Evolutionary conservation across 2,113 vertebrate species (phyloP).

Genomic region (Paralichthys olivaceus): DNA sequence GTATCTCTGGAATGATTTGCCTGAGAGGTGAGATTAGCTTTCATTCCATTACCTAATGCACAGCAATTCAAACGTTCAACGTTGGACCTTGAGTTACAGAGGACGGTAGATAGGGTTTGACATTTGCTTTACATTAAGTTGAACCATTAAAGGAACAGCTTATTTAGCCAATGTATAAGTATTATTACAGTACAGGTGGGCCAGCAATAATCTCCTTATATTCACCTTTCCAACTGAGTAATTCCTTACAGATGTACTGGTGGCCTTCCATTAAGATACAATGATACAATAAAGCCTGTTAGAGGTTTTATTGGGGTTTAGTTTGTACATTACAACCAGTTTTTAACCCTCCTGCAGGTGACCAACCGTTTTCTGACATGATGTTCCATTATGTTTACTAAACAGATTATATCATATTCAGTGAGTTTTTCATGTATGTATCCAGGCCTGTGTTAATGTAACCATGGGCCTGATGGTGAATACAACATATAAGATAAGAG

Average conservation of each 20-base stretch:
- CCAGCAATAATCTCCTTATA: constrained; percentile 1
- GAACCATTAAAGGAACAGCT: constrained; percentile 35
- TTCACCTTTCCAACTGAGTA: constrained; percentile 39
- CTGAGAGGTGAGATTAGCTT: constrained; percentile 60
- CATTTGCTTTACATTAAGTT: constrained; percentile 54
- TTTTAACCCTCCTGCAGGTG: constrained; percentile 7
- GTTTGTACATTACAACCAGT: constrained; percentile 1
- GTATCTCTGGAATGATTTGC: constrained; percentile 45
- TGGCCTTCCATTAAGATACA: constrained; percentile 14
- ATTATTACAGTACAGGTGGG: constrained; percentile 1
- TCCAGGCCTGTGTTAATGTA: neutral
- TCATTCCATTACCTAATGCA: constrained; percentile 56
- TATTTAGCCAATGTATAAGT: constrained; percentile 17
- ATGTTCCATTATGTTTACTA: constrained; percentile 32
- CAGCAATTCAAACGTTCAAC: constrained; percentile 53
- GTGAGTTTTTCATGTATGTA: neutral
- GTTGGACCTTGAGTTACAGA: constrained; percentile 52
- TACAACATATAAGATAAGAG: neutral
- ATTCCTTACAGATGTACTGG: constrained; percentile 18
- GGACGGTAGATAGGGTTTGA: constrained; percentile 47
- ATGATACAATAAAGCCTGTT: constrained; percentile 22
- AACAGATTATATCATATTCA: constrained; percentile 14
- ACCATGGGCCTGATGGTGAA: neutral
- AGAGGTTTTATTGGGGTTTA: constrained; percentile 10
- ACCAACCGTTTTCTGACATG: too few relatives aligned